Evolutionary conservation across 53 echinoderm and acorn worm species (phyloP).

Genomic region (Temnopleurus reevesii): DNA sequence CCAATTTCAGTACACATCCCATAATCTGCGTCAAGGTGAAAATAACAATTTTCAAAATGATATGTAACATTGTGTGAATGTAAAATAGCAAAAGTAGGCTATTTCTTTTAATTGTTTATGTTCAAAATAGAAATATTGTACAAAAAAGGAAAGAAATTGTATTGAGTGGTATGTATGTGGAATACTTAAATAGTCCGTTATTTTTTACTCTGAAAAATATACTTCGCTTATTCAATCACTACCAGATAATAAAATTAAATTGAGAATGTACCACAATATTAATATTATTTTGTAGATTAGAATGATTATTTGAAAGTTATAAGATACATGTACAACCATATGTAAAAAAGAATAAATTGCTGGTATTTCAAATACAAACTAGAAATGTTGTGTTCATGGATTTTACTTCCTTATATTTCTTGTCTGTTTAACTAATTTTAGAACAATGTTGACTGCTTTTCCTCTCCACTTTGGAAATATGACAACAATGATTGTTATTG

Average conservation of each 20-base stretch:
- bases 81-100: not conserved
- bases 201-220: constrained; percentile 19
- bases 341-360: constrained; percentile 47
- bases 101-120: constrained; percentile 22
- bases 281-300: not conserved
- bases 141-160: not conserved
- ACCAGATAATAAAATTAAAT: not conserved
- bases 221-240: constrained; percentile 18
- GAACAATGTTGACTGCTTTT: too few species aligned
- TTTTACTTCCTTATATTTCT: not conserved
- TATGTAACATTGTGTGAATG: constrained; percentile 9
- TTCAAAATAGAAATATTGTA: constrained; percentile 9
- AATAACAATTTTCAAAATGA: not conserved
- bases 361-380: constrained; percentile 52
- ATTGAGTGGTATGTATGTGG: not conserved
- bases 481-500: too few species aligned
- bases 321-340: constrained; percentile 16
- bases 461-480: too few species aligned
- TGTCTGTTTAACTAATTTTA: too few species aligned
- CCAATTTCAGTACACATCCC: too few species aligned
- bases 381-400: not conserved
- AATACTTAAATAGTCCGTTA: not conserved
- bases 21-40: too few species aligned
- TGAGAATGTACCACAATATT: not conserved
- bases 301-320: constrained; percentile 14